phyloP scores from a whole-genome alignment of 2,888 invertebrate species.

The Strigamia crassipes region DNA sequence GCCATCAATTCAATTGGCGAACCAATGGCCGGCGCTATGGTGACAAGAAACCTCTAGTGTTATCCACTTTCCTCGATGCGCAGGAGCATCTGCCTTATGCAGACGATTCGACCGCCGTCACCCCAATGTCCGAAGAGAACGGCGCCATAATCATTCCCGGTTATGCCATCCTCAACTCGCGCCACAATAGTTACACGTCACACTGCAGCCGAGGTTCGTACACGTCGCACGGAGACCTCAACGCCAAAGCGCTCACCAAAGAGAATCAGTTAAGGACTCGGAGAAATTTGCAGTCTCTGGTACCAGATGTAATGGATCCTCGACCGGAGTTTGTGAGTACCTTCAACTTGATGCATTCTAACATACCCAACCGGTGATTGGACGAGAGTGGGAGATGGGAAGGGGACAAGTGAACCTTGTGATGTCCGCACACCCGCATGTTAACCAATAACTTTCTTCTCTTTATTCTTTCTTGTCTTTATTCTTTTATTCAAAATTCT shows the following conservation, averaged over 20 bases:
- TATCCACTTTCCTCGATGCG: conserved; percentile 84
- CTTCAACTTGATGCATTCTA: conserved; percentile 12
- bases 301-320: conserved; percentile 58
- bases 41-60: conserved; percentile 89
- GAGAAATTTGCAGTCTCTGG: conserved; percentile 52
- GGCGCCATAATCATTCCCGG: conserved; percentile 91
- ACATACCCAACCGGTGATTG: conserved; percentile 9
- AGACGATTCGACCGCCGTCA: conserved; percentile 95
- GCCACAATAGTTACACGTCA: conserved; percentile 94
- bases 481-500: too few relatives aligned
- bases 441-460: not conserved
- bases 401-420: conserved; percentile 39
- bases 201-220: conserved; percentile 92
- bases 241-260: conserved; percentile 79
- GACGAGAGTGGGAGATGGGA: conserved; percentile 34
- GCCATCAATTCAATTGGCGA: conserved; percentile 84
- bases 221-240: conserved; percentile 90
- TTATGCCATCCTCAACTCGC: conserved; percentile 82
- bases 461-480: not conserved
- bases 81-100: conserved; percentile 92
- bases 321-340: conserved; percentile 51
- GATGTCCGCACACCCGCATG: conserved; percentile 44
- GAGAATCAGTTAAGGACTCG: conserved; percentile 75
- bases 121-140: conserved; percentile 97
- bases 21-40: conserved; percentile 75